phyloP scores from a whole-genome alignment of 2,888 invertebrate genomes.

The Sipunculus nudus region DNA sequence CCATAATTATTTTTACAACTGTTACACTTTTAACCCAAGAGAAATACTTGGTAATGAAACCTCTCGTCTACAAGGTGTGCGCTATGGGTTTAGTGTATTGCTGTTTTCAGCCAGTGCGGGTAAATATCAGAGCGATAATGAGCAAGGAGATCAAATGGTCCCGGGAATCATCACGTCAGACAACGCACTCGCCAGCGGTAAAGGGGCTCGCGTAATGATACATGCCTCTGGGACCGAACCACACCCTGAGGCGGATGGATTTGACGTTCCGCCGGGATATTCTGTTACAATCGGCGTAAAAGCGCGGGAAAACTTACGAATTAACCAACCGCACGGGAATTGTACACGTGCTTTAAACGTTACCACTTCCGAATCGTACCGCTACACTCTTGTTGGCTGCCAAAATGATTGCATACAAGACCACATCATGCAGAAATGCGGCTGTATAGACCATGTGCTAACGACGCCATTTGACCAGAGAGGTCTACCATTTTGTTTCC shows the following conservation, averaged over 20 bases:
- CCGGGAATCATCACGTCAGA: constrained; percentile 33
- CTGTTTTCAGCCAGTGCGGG: constrained; percentile 44
- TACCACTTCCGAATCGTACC: constrained; percentile 15
- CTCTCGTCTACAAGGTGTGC: constrained; percentile 40
- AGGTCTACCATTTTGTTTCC: constrained; percentile 33
- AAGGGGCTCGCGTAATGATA: constrained; percentile 41
- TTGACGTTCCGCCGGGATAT: constrained; percentile 40
- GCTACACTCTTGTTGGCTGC: constrained; percentile 40
- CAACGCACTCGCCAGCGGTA: constrained; percentile 38
- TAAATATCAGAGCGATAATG: constrained; percentile 24
- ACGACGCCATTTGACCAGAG: neutral
- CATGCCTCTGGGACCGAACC: constrained; percentile 40
- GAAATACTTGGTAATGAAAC: no score
- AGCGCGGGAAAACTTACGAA: constrained; percentile 39
- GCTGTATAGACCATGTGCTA: constrained; percentile 36
- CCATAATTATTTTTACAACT: constrained; percentile 45
- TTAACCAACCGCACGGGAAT: constrained; percentile 41
- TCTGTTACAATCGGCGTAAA: constrained; percentile 42
- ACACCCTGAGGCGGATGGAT: constrained; percentile 39
- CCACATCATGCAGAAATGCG: constrained; percentile 36
- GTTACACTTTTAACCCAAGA: constrained; percentile 42
- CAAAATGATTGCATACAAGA: constrained; percentile 44
- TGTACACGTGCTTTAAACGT: constrained; percentile 22
- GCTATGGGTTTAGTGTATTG: constrained; percentile 40
- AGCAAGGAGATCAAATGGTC: constrained; percentile 2